Conservation (phyloP, 2,113 vertebrate species). For the Orycteropus afer region DNA sequence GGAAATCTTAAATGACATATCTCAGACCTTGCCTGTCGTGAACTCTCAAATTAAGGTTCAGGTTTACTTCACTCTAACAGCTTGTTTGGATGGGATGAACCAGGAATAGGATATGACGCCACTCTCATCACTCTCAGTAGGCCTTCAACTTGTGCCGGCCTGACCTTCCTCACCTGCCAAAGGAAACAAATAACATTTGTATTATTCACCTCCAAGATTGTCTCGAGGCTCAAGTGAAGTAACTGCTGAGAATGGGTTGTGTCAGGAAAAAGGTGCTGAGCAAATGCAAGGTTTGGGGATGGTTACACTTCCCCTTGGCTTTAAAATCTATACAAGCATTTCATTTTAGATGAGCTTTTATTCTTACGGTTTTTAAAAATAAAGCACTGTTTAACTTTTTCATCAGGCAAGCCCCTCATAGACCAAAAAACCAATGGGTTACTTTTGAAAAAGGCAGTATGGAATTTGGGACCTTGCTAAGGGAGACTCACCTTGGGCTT, state of each 20-base stretch:
- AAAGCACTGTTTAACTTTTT: neutral
- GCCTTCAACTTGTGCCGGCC: no score
- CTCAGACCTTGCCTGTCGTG: neutral
- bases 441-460: neutral
- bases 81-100: neutral
- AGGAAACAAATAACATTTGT: neutral
- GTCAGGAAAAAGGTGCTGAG: neutral
- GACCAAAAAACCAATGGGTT: neutral
- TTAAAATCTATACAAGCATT: neutral
- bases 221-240: neutral
- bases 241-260: neutral
- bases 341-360: neutral
- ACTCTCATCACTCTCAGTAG: rapidly evolving
- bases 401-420: neutral
- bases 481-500: neutral
- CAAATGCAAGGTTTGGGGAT: neutral
- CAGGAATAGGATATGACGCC: neutral
- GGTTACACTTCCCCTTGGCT: neutral
- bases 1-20: neutral
- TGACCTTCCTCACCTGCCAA: neutral
- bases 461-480: neutral
- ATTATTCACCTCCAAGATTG: no score
- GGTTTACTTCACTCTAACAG: neutral
- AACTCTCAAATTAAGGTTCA: neutral
- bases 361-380: neutral